These are phyloP conservation scores for Tenualosa ilisha DNA, from an alignment of 2,797 vertebrate species.

Conservation along the genomic window DNA sequence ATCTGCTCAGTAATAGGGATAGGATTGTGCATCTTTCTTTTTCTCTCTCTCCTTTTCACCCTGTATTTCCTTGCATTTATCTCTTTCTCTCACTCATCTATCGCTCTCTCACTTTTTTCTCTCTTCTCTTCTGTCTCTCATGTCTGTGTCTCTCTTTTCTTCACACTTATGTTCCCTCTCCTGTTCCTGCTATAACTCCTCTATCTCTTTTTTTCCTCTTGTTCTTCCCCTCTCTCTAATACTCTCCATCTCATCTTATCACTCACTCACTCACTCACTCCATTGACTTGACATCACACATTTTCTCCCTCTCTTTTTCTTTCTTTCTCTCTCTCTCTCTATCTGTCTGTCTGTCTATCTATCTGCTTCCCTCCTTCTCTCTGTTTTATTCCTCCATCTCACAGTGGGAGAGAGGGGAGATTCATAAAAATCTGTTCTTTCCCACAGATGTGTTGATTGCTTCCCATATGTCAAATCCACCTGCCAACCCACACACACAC, in stretches of 20 bases:
- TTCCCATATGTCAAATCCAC: slow-evolving; percentile 6
- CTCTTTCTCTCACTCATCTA: neutral
- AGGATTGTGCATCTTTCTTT: neutral
- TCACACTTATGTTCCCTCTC: neutral
- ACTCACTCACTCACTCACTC: too few species aligned
- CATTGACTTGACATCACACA: too few species aligned
- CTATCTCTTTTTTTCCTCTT: neutral
- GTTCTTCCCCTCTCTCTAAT: neutral
- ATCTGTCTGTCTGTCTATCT: neutral
- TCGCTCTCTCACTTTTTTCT: neutral
- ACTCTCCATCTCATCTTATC: too few species aligned
- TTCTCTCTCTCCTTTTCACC: neutral
- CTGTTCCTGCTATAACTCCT: neutral
- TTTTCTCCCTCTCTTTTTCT: neutral
- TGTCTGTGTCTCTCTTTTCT: too few species aligned
- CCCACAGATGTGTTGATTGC: slow-evolving; percentile 11
- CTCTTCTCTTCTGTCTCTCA: neutral
- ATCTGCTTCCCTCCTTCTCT: neutral
- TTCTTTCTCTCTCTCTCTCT: neutral
- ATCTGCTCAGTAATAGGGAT: neutral
- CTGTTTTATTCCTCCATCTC: neutral
- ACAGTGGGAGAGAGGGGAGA: slow-evolving; percentile 1
- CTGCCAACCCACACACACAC: neutral
- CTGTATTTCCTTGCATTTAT: neutral
- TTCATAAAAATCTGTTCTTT: neutral